Base-by-base conservation (phyloP, 2,113 vertebrate genomes). In the Antechinus stuartii region DNA sequence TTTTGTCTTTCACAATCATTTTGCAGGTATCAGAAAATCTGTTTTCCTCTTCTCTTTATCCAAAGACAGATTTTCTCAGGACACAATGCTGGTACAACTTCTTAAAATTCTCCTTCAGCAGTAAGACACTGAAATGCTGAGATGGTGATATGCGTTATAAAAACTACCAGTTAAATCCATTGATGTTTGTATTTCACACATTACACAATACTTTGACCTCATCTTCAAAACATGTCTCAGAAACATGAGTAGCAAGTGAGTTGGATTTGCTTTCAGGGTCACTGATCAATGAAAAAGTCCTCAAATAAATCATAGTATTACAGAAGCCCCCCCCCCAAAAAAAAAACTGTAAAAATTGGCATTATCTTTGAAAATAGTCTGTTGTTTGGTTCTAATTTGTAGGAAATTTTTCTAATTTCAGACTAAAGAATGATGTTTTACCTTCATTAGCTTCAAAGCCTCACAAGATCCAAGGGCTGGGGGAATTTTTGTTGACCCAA, bases 211-310 rank as follows among this genome's bases (percentile, higher is more conserved):
- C 93, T 96, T 96, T 95, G 95, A 97, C 97, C 96, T 95, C 96
- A 92, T 96, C 96, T 97, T 96, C 93, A 76, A 97, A 97, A 95
- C 93, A 94, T 57, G 0, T 0, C 53, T 92, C 96, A 95, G 96
- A 98, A 97, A 93, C 96, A 94, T 96, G 97, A 97, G 95, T 92
- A 91, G 96, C 96, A 98, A 96, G 94, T 95, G 0, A 98, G 42
- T 53, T 42, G 97, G 11, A 16, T 92, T 54, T 55, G 93, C 96
- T 61, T 61, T 61, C 61, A 30, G 30, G 30, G 12, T 68, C 61
- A n/a, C 19, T 76, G 35, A 76, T n/a, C 35, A 76, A 7, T 14
- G 30, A 76, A 76, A 76, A 76, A 76, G 61, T 19, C 61, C 4
- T 76, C 61, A 76, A n/a, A 76, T n/a, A 76, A n/a, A 76, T 76